Conservation (phyloP, 2,888 invertebrate genomes). For the Lasioglossum zephyrum region DNA sequence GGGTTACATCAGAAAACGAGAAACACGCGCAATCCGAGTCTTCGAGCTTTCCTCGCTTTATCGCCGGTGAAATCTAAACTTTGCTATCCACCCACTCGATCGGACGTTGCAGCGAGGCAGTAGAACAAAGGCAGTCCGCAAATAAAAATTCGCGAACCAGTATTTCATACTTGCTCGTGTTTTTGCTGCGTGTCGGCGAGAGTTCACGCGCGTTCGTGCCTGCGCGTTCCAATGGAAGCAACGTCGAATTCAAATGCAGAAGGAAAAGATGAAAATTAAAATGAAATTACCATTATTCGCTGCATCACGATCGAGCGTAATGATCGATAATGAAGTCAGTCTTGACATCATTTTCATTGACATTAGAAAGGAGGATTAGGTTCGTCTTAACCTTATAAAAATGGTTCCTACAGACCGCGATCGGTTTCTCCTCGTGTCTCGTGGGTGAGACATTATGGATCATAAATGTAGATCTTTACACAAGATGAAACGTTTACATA, state of each 20-base stretch:
- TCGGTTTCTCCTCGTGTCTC: not conserved
- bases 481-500: too few relatives aligned
- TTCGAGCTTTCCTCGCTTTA: constrained; percentile 15
- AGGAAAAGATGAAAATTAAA: not conserved
- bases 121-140: constrained; percentile 3
- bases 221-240: not conserved
- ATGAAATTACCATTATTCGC: not conserved
- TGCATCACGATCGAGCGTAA: not conserved
- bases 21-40: constrained; percentile 13
- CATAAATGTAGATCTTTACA: too few relatives aligned
- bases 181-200: not conserved
- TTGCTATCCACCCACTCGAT: constrained; percentile 7
- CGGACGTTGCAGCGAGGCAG: not conserved
- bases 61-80: constrained; percentile 7
- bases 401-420: not conserved
- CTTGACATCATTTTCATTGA: not conserved
- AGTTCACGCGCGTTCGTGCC: not conserved
- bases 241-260: not conserved
- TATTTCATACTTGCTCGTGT: constrained; percentile 12
- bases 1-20: constrained; percentile 71
- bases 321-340: not conserved
- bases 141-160: not conserved
- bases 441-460: too few relatives aligned
- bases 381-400: not conserved
- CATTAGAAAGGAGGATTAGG: not conserved